phyloP scores from a whole-genome alignment of 2,113 vertebrate species.

The Narcine bancroftii region DNA sequence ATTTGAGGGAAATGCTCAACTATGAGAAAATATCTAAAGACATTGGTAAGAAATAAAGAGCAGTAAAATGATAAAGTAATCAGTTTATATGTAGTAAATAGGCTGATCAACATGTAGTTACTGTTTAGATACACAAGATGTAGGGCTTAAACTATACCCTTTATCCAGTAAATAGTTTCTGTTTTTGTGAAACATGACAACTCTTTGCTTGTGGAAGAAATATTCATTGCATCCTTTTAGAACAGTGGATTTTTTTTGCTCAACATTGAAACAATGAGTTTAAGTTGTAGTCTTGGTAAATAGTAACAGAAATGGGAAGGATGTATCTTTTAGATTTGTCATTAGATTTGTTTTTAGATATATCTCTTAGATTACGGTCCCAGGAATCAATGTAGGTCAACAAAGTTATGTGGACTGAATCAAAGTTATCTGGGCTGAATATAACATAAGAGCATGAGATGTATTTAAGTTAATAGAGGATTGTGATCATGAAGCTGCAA shows the following conservation, averaged over 20 bases:
- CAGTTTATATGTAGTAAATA: background rate
- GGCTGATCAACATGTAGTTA: background rate
- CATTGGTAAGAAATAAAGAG: conserved; percentile 67
- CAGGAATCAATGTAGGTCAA: background rate
- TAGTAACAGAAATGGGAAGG: background rate
- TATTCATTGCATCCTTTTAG: background rate
- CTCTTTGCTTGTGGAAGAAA: background rate
- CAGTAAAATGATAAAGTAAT: background rate
- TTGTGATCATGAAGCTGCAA: background rate
- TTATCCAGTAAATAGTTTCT: background rate
- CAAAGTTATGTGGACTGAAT: background rate
- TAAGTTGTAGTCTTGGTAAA: background rate
- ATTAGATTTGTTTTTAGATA: no score
- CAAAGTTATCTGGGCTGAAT: background rate
- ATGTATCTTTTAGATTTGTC: background rate
- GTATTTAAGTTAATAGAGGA: background rate
- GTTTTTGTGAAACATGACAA: background rate
- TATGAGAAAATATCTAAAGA: conserved; percentile 90
- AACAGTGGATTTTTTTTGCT: background rate
- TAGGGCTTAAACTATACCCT: no score
- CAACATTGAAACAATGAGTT: background rate
- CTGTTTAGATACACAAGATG: background rate
- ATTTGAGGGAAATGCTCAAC: conserved; percentile 95
- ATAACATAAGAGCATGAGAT: background rate
- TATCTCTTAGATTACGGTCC: background rate